phyloP scores from a whole-genome alignment of 2,113 vertebrate genomes.

The Cebidichthys violaceus region DNA sequence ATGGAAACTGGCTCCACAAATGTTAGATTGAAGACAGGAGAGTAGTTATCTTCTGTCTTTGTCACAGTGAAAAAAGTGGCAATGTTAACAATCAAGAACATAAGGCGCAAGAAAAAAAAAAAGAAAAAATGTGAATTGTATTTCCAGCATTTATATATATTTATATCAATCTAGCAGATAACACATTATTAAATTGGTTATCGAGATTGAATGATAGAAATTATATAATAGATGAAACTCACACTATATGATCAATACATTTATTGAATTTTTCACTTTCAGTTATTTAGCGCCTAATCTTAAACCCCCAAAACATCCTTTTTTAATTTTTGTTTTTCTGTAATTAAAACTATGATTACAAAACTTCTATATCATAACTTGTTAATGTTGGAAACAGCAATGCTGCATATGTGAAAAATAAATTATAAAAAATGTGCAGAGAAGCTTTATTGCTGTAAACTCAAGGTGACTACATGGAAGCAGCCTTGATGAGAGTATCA shows the following conservation, averaged over 20 bases:
- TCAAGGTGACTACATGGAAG: neutral
- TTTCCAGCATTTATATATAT: neutral
- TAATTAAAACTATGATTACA: neutral
- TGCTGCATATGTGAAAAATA: neutral
- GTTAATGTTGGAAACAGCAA: neutral
- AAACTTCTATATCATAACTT: neutral
- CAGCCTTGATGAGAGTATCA: neutral
- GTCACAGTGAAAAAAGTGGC: neutral
- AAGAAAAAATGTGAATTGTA: neutral
- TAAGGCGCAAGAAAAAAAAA: neutral
- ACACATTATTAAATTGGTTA: neutral
- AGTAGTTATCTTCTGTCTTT: neutral
- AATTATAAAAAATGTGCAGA: neutral
- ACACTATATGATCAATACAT: neutral
- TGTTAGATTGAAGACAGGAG: slow-evolving; percentile 4
- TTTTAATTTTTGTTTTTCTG: neutral
- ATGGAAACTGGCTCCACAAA: slow-evolving; percentile 6
- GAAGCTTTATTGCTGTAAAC: slow-evolving; percentile 12
- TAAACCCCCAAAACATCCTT: neutral
- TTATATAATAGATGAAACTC: neutral
- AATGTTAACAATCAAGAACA: neutral
- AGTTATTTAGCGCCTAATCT: neutral
- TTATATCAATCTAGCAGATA: neutral
- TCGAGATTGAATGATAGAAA: neutral
- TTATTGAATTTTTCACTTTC: no score